Base-by-base conservation (phyloP, 1,140 invertebrate genomes). In the Trachymyrmex cornetzi region DNA sequence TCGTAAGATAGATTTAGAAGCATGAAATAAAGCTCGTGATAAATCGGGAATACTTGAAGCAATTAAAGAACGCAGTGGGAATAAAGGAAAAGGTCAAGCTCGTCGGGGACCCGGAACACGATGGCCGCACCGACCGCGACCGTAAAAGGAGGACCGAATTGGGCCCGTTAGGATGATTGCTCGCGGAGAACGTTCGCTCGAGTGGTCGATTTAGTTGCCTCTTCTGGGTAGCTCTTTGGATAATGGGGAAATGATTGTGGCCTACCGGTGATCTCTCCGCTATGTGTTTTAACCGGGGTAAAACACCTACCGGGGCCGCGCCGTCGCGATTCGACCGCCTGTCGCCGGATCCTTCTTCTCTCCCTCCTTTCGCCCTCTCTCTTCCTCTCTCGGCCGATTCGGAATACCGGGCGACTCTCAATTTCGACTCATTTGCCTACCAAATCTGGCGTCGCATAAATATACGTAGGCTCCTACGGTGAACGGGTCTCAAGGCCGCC, bases 361-460 rank as follows among this genome's bases (percentile, higher is more conserved):
- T 64, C 14, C 11, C 48, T 57, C 66, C 34, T 55, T 63, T 27
- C 24, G 61, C n/a, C 80, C 61, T 59, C 69, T 77, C 22, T 61
- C 48, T 30, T 59, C 6, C 55, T 48, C 14, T 44, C 48, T 53
- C 50, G 67, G 27, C 19, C 48, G 30, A 67, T 67, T 77, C 79
- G 48, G 77, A 69, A 64, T 80, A 82, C 55, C 63, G 77, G 75
- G 71, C 90, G 89, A 53, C 90, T 90, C 90, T 91, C 92, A 92
- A 92, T 92, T 92, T 92, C 89, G 89, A 81, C 89, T 92, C 90
- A 92, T 92, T 92, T 92, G 92, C 91, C 90, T 92, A 92, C 91
- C 92, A 92, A 92, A 92, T 92, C 77, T 75, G 77, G 53, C 88
- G 69, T 81, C 81, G 88, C 69, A 87, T 91, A 91, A 91, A 91